Conservation (phyloP, 2,888 invertebrate genomes). For the Halictus ligatus region DNA sequence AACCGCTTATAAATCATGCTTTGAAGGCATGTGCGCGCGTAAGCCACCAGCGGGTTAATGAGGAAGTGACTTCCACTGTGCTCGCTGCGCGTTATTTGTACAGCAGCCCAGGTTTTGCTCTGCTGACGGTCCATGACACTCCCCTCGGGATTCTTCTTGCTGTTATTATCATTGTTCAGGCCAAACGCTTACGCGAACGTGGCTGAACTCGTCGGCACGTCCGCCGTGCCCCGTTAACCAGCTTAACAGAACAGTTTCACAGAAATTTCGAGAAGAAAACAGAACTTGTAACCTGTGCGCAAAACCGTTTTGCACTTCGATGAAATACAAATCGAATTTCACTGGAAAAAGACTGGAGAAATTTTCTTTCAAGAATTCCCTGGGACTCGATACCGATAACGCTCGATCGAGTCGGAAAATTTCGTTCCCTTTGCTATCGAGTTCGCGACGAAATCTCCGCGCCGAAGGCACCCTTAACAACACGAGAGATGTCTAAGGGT, state of each 20-base stretch:
- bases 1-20: constrained; percentile 51
- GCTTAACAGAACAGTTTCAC: not conserved
- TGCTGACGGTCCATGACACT: constrained; percentile 20
- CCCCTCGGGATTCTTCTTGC: not conserved
- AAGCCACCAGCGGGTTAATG: constrained; percentile 46
- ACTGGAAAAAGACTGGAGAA: no score
- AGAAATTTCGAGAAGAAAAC: not conserved
- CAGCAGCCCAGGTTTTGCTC: constrained; percentile 10
- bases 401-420: not conserved
- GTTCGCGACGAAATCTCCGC: not conserved
- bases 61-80: constrained; percentile 60
- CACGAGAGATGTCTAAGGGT: not conserved
- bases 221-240: not conserved
- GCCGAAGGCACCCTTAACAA: not conserved
- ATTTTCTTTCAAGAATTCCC: not conserved
- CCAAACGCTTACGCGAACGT: not conserved
- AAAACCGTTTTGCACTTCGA: not conserved
- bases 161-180: not conserved
- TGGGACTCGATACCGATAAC: not conserved
- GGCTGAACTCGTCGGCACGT: not conserved
- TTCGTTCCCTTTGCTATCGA: not conserved
- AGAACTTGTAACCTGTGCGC: not conserved
- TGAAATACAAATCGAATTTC: not conserved
- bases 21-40: constrained; percentile 36
- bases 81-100: constrained; percentile 43